phyloP scores from a whole-genome alignment of 2,888 invertebrate genomes.

The Empis stercorea region DNA sequence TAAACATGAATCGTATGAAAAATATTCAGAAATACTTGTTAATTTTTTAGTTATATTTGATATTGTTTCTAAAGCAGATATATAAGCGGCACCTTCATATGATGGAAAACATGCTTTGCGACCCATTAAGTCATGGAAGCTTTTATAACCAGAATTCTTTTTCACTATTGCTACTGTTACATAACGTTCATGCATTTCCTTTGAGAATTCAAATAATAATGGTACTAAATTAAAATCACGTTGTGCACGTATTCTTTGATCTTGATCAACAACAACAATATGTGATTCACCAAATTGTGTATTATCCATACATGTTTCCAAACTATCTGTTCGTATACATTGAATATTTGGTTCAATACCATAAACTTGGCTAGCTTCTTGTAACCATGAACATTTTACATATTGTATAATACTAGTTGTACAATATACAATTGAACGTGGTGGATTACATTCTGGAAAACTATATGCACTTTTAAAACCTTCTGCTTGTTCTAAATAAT shows the following conservation, averaged over 20 bases:
- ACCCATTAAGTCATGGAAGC: conserved; percentile 51
- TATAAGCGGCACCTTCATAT: conserved; percentile 61
- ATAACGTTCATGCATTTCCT: conserved; percentile 31
- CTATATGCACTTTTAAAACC: conserved; percentile 54
- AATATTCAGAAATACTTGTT: conserved; percentile 33
- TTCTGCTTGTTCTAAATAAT: conserved; percentile 48
- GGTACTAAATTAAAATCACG: conserved; percentile 39
- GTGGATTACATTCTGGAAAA: conserved; percentile 54
- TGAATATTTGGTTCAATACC: conserved; percentile 68
- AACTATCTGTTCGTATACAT: conserved; percentile 50
- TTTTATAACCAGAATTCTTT: conserved; percentile 41
- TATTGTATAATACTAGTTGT: conserved; percentile 55
- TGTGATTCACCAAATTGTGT: conserved; percentile 52
- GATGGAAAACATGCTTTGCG: conserved; percentile 67
- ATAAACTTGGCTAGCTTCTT: conserved; percentile 58
- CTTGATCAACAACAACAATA: conserved; percentile 56
- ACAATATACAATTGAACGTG: conserved; percentile 51
- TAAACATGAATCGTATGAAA: conserved; percentile 56
- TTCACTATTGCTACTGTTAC: conserved; percentile 53
- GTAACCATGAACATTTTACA: conserved; percentile 67
- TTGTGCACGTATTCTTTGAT: conserved; percentile 54
- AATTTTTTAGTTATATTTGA: conserved; percentile 30
- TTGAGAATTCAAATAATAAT: conserved; percentile 27
- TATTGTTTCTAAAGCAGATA: conserved; percentile 42
- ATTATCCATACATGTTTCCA: conserved; percentile 55